Base-by-base conservation (phyloP, 1,140 invertebrate species). In the Fopius arisanus region DNA sequence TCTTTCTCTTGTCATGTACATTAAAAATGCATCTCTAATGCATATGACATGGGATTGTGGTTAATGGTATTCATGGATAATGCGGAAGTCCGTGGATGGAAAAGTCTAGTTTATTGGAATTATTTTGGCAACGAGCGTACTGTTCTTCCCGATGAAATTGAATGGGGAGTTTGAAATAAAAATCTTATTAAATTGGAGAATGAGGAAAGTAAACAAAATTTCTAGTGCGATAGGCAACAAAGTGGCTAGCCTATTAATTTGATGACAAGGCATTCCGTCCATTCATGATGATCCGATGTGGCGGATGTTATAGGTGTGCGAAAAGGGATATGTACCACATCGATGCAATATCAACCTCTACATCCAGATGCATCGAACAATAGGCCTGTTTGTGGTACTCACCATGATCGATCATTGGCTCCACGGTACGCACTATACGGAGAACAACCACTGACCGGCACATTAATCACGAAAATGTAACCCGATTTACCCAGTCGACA, bases 401-500 rank as follows among this genome's bases (percentile, higher is more conserved):
- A 26, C 9, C 54, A 59, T 59, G 54, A 59, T 59, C 54, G 54
- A 59, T 59, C 54, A 59, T 26, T 12, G 54, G 54, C 26, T 59
- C 23, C 54, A 59, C 19, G 23, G 19, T 23, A 59, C 54, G 23
- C 54, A 59, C 54, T 59, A 21, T 59, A 59, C 14, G 54, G 19
- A 26, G 54, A 5, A 12, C 54, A 26, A 59, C 54, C 54, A 23
- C 54, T 28, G 54, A 59, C 54, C 54, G 19, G 54, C 54, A 59
- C 54, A 59, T 59, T 59, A 59, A 59, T 59, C 23, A 59, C 23
- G 26, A 23, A 59, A 59, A 59, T 59, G 54, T 28, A 59, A 26
- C 19, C 54, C 54, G 21, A 59, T 59, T 59, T 59, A 5, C 54
- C 23, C 19, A 26, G 21, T 26, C 54, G 54, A 59, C 54, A 59